Evolutionary conservation across 92 coral and sea anemone species (phyloP), one percentile per base, ranked within the genome.

Genomic region (Zoanthus gigantus): DNA sequence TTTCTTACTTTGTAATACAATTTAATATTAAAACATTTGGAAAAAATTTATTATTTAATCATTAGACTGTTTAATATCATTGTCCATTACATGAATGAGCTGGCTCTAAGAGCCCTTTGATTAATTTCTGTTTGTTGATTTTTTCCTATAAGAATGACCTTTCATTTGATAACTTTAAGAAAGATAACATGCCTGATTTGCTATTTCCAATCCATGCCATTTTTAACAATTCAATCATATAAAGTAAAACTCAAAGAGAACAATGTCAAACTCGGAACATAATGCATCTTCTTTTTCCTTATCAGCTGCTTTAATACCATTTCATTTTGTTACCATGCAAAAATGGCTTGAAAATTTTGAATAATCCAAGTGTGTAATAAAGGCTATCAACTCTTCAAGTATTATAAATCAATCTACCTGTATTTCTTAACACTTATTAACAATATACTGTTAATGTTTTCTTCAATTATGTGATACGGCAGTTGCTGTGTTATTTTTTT

Each of bases 351-450:
- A 72, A 72, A 50, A 72, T 32, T 72, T 72, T 72, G 76, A 72
- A 72, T 48, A 42, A 72, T 72, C 76, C 42, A 7, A 16, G 71
- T n/a, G 71, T 72, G 76, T 34, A 72, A 50, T 72, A 14, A 72
- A 72, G 76, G 76, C 52, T 72, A 72, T 72, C 76, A 71, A 71
- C 75, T 71, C 75, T 71, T 71, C 75, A 71, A 71, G 48, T 71
- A 71, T 23, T 23, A 72, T 72, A 72, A 72, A 72, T 37, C 76
- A 37, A 37, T 37, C 42, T 37, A 37, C 42, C 42, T 37, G 42
- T 72, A 72, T 72, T 72, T 72, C 76, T 72, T 72, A 72, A 72
- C 18, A n/a, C 50, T 72, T 34, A 72, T 72, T 72, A 32, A 34
- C 52, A 37, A 72, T 72, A 72, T 72, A 72, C 76, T 32, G 76